Conservation (phyloP, 2,888 invertebrate genomes). For the Amorpha juglandis region DNA sequence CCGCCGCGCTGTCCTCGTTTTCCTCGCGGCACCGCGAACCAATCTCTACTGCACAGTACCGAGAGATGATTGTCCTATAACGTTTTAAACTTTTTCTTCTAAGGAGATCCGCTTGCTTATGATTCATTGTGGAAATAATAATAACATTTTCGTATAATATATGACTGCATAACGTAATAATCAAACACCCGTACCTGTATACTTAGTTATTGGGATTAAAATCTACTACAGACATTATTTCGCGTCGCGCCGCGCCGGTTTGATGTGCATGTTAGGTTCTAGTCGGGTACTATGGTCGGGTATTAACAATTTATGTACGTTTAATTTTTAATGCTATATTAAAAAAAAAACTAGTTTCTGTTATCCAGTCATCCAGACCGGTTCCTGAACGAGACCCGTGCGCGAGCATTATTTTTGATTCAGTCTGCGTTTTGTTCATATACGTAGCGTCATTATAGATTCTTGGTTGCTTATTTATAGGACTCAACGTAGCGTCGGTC, state of each 20-base stretch:
- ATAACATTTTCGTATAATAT: conserved; percentile 50
- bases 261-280: conserved; percentile 63
- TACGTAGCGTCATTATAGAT: conserved; percentile 30
- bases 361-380: conserved; percentile 70
- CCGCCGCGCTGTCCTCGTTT: conserved; percentile 78
- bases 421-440: conserved; percentile 44
- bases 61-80: conserved; percentile 68
- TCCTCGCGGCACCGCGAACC: conserved; percentile 62
- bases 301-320: no score
- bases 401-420: conserved; percentile 53
- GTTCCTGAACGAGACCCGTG: conserved; percentile 72
- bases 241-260: conserved; percentile 64
- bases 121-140: conserved; percentile 79
- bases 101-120: conserved; percentile 68
- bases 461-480: conserved; percentile 58
- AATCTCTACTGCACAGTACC: conserved; percentile 71
- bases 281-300: no score
- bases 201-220: no score
- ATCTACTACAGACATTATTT: no score
- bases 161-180: conserved; percentile 49
- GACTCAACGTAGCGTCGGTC: not conserved
- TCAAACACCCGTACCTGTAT: not conserved
- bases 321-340: conserved; percentile 70
- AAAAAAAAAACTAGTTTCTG: conserved; percentile 73
- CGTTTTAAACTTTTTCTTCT: conserved; percentile 55